Evolutionary conservation across 2,888 invertebrate genomes (phyloP).

Genomic region (Oeneis ivallda): DNA sequence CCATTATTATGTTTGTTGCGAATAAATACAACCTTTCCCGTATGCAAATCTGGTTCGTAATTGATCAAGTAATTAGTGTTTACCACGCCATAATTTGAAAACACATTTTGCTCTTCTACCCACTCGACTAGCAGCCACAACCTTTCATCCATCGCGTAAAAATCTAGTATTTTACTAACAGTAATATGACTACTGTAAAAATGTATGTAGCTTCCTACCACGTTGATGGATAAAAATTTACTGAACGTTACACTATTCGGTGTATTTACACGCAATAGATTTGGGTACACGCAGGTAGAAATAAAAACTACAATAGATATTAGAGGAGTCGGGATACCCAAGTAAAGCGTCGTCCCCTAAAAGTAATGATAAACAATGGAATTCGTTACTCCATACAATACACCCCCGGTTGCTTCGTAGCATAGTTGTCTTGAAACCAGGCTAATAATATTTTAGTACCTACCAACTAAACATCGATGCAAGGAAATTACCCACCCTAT

Average conservation of each 20-base stretch:
- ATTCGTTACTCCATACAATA: constrained; percentile 22
- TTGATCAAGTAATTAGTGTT: constrained; percentile 48
- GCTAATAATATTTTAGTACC: no score
- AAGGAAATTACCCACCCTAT: background rate
- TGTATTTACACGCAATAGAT: background rate
- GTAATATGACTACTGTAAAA: background rate
- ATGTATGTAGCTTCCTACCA: constrained; percentile 17
- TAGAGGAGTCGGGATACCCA: constrained; percentile 27
- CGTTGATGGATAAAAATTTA: constrained; percentile 35
- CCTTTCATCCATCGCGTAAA: constrained; percentile 49
- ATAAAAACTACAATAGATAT: constrained; percentile 41
- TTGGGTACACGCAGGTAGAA: constrained; percentile 44
- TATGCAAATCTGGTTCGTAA: constrained; percentile 47
- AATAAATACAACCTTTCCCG: constrained; percentile 53
- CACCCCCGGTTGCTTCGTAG: background rate
- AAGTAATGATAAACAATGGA: constrained; percentile 33
- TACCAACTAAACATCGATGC: no score
- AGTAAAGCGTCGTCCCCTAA: constrained; percentile 35
- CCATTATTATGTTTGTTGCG: constrained; percentile 45
- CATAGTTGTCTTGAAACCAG: background rate
- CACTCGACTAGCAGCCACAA: constrained; percentile 66
- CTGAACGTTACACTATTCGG: constrained; percentile 33
- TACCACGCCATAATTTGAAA: constrained; percentile 57
- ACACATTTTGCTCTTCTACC: constrained; percentile 54
- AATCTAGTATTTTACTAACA: background rate